Conservation (phyloP, 1,140 invertebrate genomes). For the Ceratina calcarata region DNA sequence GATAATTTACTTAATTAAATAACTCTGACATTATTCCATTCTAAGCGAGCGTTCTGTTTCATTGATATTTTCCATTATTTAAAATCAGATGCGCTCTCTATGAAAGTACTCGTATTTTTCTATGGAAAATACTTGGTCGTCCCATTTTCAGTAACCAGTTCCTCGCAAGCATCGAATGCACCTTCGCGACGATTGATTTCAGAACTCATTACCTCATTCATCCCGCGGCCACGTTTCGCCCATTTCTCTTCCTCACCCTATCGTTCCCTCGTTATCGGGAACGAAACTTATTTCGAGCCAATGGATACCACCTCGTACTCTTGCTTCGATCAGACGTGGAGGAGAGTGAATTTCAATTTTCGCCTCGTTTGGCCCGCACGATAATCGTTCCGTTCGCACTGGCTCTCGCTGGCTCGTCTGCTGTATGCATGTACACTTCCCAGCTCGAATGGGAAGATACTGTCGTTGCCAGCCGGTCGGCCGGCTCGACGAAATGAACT, state of each 20-base stretch:
- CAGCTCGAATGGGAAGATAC: conserved; percentile 42
- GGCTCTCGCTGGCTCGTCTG: background rate
- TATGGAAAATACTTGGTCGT: too few species aligned
- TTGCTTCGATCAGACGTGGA: background rate
- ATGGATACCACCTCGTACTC: background rate
- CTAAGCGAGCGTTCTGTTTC: too few species aligned
- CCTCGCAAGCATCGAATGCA: background rate
- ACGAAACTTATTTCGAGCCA: conserved; percentile 24
- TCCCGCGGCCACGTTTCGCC: conserved; percentile 12
- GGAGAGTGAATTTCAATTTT: conserved; percentile 54
- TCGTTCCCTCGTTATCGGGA: conserved; percentile 14
- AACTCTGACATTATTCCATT: too few species aligned
- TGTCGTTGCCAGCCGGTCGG: conserved; percentile 53
- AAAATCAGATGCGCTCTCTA: too few species aligned
- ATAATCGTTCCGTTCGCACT: conserved; percentile 49
- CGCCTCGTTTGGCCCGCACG: conserved; percentile 28
- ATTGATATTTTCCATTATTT: too few species aligned
- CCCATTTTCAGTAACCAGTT: background rate
- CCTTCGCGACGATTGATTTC: conserved; percentile 30
- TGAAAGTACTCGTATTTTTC: background rate
- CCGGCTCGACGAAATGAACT: conserved; percentile 54
- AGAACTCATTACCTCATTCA: conserved; percentile 20
- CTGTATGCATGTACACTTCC: conserved; percentile 23
- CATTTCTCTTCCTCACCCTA: background rate
- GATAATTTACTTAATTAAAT: too few species aligned